phyloP scores from a whole-genome alignment of 1,140 invertebrate genomes.

The Pseudomyrmex dendroicus region DNA sequence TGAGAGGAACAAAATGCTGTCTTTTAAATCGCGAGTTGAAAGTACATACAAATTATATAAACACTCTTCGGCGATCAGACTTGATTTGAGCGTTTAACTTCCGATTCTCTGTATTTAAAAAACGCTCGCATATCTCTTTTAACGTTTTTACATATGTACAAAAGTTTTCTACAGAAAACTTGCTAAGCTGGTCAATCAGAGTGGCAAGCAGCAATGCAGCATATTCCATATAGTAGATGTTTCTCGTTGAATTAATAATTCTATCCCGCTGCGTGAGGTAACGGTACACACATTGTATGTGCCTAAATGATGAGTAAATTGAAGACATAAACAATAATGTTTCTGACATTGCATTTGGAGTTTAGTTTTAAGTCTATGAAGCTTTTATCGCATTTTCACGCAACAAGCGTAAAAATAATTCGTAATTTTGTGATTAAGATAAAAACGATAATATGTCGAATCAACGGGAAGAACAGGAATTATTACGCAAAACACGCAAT shows the following conservation, averaged over 20 bases:
- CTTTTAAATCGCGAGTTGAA: slow-evolving; percentile 73
- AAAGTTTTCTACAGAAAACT: slow-evolving; percentile 78
- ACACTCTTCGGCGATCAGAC: slow-evolving; percentile 55
- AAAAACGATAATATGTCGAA: not conserved
- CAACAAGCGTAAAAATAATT: not conserved
- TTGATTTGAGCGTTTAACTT: slow-evolving; percentile 72
- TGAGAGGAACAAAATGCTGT: slow-evolving; percentile 69
- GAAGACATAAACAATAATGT: slow-evolving; percentile 32
- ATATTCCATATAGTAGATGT: slow-evolving; percentile 63
- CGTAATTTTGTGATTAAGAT: not conserved
- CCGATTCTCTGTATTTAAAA: slow-evolving; percentile 29
- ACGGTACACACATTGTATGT: slow-evolving; percentile 51
- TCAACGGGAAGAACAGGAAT: not conserved
- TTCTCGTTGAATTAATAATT: slow-evolving; percentile 51
- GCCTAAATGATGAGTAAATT: slow-evolving; percentile 36
- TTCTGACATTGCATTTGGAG: slow-evolving; percentile 64
- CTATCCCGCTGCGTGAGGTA: slow-evolving; percentile 23
- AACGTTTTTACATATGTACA: slow-evolving; percentile 81
- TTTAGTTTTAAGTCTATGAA: slow-evolving; percentile 64
- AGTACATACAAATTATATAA: slow-evolving; percentile 68
- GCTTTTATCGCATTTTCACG: slow-evolving; percentile 7
- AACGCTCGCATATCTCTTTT: slow-evolving; percentile 71
- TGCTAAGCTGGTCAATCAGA: slow-evolving; percentile 47
- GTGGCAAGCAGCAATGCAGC: slow-evolving; percentile 48
- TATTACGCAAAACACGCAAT: not conserved